phyloP scores from a whole-genome alignment of 1,140 invertebrate genomes.

The Penaeus japonicus region DNA sequence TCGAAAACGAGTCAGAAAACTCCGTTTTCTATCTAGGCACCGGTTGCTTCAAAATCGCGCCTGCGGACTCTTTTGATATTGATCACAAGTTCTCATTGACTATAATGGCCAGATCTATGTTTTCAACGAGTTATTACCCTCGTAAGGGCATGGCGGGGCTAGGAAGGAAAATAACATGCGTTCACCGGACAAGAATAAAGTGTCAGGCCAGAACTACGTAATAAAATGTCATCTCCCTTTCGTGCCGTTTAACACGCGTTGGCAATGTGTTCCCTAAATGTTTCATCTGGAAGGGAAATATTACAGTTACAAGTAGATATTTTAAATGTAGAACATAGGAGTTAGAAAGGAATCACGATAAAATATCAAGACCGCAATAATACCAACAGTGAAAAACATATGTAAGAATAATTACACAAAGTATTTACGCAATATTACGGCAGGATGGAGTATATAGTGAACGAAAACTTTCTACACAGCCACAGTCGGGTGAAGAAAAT shows the following conservation, averaged over 20 bases:
- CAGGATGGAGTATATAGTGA: background rate
- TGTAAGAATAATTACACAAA: background rate
- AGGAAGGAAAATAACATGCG: background rate
- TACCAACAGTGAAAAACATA: background rate
- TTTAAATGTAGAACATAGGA: too few relatives aligned
- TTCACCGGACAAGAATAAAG: background rate
- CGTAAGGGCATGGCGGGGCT: background rate
- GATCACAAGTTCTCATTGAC: background rate
- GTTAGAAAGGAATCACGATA: background rate
- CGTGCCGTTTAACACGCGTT: background rate
- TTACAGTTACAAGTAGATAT: background rate
- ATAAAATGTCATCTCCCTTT: background rate
- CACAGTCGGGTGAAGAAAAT: background rate
- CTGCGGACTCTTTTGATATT: background rate
- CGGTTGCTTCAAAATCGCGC: slow-evolving; percentile 10
- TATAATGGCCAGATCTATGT: background rate
- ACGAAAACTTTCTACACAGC: background rate
- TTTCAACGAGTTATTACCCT: background rate
- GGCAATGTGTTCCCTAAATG: background rate
- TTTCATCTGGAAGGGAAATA: background rate
- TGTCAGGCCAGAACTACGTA: background rate
- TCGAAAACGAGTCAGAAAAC: too few relatives aligned
- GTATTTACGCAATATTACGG: background rate
- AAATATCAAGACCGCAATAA: background rate
- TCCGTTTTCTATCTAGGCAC: background rate